phyloP scores from a whole-genome alignment of 2,888 invertebrate species.

The Drosophila rellima region DNA sequence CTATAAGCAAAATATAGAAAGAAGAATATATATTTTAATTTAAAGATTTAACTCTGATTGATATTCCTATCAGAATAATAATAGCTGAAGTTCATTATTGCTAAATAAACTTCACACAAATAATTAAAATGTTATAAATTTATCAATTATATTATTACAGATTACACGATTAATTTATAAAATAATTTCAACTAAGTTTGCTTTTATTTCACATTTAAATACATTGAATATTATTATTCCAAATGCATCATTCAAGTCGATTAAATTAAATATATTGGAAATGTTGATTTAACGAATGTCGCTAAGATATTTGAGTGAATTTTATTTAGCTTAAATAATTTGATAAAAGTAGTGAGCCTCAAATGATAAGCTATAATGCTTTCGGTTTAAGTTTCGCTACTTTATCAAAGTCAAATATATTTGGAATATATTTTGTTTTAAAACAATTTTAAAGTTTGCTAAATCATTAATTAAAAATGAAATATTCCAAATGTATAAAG shows the following conservation, averaged over 20 bases:
- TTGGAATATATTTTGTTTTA: slow-evolving; percentile 36
- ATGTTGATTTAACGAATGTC: background rate
- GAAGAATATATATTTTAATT: background rate
- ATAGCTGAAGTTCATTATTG: slow-evolving; percentile 32
- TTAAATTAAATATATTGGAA: background rate
- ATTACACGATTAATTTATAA: background rate
- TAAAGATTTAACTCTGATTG: background rate
- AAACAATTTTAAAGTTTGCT: background rate
- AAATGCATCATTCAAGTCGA: too few relatives aligned
- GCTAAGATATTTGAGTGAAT: slow-evolving; percentile 5
- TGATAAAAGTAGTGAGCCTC: slow-evolving; percentile 6
- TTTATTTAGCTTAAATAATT: slow-evolving; percentile 5
- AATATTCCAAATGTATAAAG: slow-evolving; percentile 40
- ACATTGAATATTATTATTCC: too few relatives aligned
- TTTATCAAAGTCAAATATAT: slow-evolving; percentile 28
- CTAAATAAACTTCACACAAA: slow-evolving; percentile 41
- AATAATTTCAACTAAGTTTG: background rate
- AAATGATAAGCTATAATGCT: background rate
- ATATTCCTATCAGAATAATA: background rate
- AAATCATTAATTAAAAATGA: background rate
- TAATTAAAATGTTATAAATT: background rate
- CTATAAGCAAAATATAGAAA: background rate
- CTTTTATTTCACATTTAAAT: too few relatives aligned
- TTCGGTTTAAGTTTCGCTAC: slow-evolving; percentile 9
- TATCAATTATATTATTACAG: too few relatives aligned